phyloP scores from a whole-genome alignment of 1,140 invertebrate genomes.

The Drosophila lacteicornis region DNA sequence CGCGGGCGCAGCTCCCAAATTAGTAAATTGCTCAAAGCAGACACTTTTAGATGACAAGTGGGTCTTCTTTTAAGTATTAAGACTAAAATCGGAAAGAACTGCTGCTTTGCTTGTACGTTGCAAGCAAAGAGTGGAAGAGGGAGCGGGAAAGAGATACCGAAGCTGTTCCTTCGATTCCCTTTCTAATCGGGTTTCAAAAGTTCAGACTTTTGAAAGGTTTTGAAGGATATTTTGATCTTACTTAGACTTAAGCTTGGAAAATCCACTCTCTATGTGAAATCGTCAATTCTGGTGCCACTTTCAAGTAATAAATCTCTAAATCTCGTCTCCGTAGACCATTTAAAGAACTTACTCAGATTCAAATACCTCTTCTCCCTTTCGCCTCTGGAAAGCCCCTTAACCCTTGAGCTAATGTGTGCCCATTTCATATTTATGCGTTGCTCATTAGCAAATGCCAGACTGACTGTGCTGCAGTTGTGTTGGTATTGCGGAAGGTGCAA shows the following conservation, averaged over 20 bases:
- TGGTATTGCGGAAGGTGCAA: conserved; percentile 21
- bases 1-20: conserved; percentile 13
- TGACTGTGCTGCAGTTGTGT: neutral
- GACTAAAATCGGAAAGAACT: too few species aligned
- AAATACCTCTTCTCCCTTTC: neutral
- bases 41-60: neutral
- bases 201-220: too few species aligned
- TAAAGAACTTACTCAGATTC: conserved; percentile 23
- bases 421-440: conserved; percentile 77
- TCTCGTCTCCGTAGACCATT: conserved; percentile 2
- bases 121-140: too few species aligned
- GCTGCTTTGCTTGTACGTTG: too few species aligned
- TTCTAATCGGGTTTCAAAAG: too few species aligned
- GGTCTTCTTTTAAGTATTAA: neutral
- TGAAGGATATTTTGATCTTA: too few species aligned
- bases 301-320: conserved; percentile 9
- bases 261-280: neutral
- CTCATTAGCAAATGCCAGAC: conserved; percentile 70
- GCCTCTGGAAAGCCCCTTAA: conserved; percentile 5
- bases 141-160: too few species aligned
- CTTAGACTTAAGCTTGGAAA: neutral
- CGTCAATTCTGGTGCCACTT: conserved; percentile 3
- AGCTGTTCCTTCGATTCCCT: too few species aligned
- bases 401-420: conserved; percentile 75
- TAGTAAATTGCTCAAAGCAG: conserved; percentile 11